Conservation (phyloP, 2,888 invertebrate species). For the Leuctra nigra region DNA sequence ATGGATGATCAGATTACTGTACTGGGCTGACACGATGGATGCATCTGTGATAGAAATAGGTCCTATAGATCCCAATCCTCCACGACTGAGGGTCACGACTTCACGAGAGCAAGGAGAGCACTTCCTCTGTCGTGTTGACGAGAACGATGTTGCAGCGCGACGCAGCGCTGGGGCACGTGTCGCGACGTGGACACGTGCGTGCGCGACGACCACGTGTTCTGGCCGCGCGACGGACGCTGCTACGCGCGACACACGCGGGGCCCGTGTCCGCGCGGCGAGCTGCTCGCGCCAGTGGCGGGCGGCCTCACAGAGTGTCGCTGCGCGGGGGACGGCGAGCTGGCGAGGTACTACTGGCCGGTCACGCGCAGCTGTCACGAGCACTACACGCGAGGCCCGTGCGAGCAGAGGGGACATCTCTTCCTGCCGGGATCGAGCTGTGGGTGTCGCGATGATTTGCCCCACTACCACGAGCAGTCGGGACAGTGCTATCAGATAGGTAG, state of each 20-base stretch:
- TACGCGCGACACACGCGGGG: conserved; percentile 64
- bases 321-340: conserved; percentile 44
- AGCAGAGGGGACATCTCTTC: conserved; percentile 66
- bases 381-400: conserved; percentile 74
- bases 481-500: conserved; percentile 72
- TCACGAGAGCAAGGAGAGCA: too few species aligned
- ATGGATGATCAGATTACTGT: too few species aligned
- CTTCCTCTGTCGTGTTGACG: too few species aligned
- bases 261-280: conserved; percentile 67
- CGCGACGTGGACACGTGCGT: conserved; percentile 57
- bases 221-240: conserved; percentile 71
- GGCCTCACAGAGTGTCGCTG: conserved; percentile 59
- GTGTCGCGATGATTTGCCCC: conserved; percentile 62
- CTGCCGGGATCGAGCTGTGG: conserved; percentile 68
- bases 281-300: conserved; percentile 48
- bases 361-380: conserved; percentile 71
- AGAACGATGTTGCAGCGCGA: too few species aligned
- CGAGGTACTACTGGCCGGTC: conserved; percentile 51
- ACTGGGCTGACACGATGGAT: too few species aligned
- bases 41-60: too few species aligned
- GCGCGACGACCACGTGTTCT: conserved; percentile 59
- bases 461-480: conserved; percentile 61
- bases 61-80: too few species aligned
- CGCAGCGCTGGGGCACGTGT: conserved; percentile 62
- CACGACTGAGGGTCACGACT: too few species aligned